phyloP scores from a whole-genome alignment of 2,113 vertebrate genomes.

The Seriola dumerili region DNA sequence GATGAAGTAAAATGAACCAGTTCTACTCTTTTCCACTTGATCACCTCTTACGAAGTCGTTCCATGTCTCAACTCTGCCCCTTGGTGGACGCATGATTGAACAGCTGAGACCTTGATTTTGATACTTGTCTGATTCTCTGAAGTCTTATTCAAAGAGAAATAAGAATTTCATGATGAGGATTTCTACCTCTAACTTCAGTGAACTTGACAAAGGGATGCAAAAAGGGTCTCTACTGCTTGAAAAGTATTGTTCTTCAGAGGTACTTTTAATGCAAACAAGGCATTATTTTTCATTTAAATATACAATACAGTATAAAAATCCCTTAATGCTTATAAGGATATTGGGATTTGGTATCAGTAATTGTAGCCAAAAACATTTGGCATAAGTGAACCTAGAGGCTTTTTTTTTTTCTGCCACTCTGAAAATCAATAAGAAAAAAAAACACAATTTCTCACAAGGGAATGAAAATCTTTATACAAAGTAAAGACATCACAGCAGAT shows the following conservation, averaged over 20 bases:
- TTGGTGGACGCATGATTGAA: constrained; percentile 58
- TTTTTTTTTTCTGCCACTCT: neutral
- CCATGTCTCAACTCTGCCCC: constrained; percentile 68
- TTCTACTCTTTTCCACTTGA: neutral
- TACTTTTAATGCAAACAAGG: neutral
- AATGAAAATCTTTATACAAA: neutral
- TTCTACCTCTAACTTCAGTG: too few species aligned
- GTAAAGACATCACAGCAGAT: neutral
- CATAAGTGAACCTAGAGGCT: neutral
- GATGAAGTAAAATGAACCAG: neutral
- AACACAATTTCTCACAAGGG: neutral
- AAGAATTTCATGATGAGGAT: too few species aligned
- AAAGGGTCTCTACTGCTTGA: neutral
- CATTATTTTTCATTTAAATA: neutral
- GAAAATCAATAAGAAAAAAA: neutral
- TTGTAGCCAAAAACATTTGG: neutral
- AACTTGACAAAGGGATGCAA: neutral
- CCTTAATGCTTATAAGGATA: neutral
- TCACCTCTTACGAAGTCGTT: neutral
- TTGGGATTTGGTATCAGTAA: neutral
- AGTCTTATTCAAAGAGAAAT: neutral
- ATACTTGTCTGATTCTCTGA: neutral
- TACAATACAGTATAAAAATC: neutral
- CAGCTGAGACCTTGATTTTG: neutral
- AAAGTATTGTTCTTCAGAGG: neutral